Base-by-base conservation (phyloP, 2,797 vertebrate species). In the Darevskia nairensis region DNA sequence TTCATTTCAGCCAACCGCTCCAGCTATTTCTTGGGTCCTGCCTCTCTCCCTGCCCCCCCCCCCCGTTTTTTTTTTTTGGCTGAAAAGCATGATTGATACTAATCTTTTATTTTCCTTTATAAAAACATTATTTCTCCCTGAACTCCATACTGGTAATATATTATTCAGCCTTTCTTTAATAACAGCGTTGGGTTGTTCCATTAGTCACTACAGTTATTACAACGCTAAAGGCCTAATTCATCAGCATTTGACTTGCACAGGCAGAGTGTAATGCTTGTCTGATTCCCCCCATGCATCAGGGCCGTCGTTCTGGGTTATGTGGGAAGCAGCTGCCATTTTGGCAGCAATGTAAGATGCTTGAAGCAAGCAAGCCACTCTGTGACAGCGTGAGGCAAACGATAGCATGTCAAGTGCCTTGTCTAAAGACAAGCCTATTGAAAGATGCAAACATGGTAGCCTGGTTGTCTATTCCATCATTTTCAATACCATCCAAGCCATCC, bases 111-210 rank as follows among this genome's bases (percentile, higher is more conserved):
- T 82, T 90, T 90, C 35, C 23, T 27, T 81, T 71, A 87, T 93
- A 91, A 93, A 89, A 93, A 87, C n/a, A 87, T 41, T 93, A 69
- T 93, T 92, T 91, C 80, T 50, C 46, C 86, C 93, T 91, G 82
- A 92, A 95, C 89, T 92, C 89, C 19, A 13, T 92, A 29, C 89
- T 93, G 89, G 86, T 91, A 93, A 95, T 95, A 87, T 64, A 90
- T 96, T 95, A 95, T 96, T 94, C 92, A 92, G 79, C 92, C 85
- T 89, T 95, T 94, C 91, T 95, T 81, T 95, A 95, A 90, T 96
- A 94, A 93, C 90, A 94, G 82, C 90, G 86, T 87, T 86, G 89
- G 89, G 69, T 92, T 82, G 32, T 91, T 92, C 91, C 91, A 90
- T 93, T 95, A 94, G 80, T 96, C 89, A 89, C 32, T 85, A 66